Percentiles rank a stretch among this genome's conserved stretches.
Conservation (phyloP, 2,797 vertebrate species). For the Yasuhikotakia modesta region DNA sequence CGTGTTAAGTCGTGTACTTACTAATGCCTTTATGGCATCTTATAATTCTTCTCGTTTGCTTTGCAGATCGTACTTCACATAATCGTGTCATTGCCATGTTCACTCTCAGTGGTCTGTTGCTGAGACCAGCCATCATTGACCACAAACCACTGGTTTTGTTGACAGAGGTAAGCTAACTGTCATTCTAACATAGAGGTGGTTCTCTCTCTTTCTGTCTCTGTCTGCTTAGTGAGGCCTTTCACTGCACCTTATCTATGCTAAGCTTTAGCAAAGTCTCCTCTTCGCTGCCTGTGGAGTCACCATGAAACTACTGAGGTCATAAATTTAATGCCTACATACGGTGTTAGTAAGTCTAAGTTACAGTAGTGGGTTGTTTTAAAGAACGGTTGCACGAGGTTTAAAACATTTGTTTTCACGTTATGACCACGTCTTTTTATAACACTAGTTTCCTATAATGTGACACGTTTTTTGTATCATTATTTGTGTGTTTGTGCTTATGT, state of each 20-base stretch:
- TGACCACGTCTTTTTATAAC: background rate
- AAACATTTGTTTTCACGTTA: background rate
- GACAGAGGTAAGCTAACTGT: background rate
- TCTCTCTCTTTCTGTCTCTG: background rate
- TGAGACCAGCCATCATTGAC: slow-evolving; percentile 3
- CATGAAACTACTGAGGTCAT: too few species aligned
- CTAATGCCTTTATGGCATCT: too few species aligned
- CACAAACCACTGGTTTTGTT: slow-evolving; percentile 2
- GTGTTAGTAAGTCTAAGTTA: too few species aligned
- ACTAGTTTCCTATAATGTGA: background rate
- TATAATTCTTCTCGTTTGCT: background rate
- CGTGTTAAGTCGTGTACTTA: too few species aligned
- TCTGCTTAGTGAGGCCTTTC: background rate
- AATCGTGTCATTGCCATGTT: background rate
- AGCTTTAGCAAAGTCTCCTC: background rate
- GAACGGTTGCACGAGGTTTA: too few species aligned
- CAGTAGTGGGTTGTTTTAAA: too few species aligned
- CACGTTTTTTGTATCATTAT: background rate
- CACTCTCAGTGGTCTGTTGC: background rate
- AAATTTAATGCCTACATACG: too few species aligned
- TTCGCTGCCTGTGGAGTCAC: too few species aligned
- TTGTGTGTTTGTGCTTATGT: background rate
- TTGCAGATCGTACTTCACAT: background rate
- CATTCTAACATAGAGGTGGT: too few species aligned
- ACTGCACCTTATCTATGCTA: background rate